phyloP scores from a whole-genome alignment of 2,113 vertebrate genomes.

The Pipa parva region DNA sequence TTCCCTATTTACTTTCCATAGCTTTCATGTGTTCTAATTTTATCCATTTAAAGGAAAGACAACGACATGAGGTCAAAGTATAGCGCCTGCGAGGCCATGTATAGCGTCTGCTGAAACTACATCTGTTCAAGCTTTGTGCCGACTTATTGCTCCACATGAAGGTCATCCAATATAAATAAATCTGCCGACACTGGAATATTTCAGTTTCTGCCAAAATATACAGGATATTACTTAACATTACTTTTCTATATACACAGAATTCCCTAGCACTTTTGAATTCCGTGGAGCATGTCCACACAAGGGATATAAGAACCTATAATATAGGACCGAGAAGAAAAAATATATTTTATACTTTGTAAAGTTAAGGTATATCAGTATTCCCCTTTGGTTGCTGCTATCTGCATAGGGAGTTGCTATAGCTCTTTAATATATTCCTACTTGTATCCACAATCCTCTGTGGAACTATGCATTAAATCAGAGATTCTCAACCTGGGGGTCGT shows the following conservation, averaged over 20 bases:
- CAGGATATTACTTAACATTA: background rate
- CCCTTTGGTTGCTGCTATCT: no score
- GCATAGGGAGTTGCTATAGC: no score
- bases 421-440: no score
- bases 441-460: no score
- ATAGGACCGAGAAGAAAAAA: no score
- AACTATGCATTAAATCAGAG: no score
- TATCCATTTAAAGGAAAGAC: conserved; percentile 2
- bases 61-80: conserved; percentile 17
- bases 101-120: background rate
- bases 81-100: background rate
- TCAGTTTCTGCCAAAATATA: conserved; percentile 3
- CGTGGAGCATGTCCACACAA: background rate
- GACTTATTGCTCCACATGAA: conserved; percentile 1
- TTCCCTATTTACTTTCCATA: conserved; percentile 25
- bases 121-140: background rate
- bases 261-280: background rate
- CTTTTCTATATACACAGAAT: background rate
- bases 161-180: background rate
- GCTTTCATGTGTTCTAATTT: conserved; percentile 28
- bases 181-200: conserved; percentile 1
- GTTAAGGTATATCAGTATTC: no score
- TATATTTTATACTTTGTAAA: no score
- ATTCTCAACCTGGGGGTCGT: no score
- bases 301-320: no score